A percentile compares a stretch with the other conserved stretches of the same genome.
Evolutionary conservation across 2,888 invertebrate species (phyloP).

Genomic region (Parochlus steinenii): DNA sequence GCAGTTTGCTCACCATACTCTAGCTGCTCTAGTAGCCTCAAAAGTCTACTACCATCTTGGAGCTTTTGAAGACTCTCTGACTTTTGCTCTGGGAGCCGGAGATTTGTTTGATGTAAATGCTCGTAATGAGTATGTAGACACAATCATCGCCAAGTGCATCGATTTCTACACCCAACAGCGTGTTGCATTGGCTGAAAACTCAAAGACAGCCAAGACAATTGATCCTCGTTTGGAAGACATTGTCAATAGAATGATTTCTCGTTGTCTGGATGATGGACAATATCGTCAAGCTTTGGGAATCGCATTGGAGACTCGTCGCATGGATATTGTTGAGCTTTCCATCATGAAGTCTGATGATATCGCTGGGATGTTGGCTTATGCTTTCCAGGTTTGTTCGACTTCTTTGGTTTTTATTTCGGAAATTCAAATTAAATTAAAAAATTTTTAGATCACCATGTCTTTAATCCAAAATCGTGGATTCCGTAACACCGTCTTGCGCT

Average conservation of each 20-base stretch:
- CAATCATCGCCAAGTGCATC: slow-evolving; percentile 93
- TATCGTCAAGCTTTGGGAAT: slow-evolving; percentile 91
- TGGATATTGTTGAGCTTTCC: slow-evolving; percentile 90
- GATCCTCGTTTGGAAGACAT: slow-evolving; percentile 79
- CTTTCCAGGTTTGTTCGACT: slow-evolving; percentile 94
- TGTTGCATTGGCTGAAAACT: slow-evolving; percentile 53
- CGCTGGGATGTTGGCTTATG: slow-evolving; percentile 80
- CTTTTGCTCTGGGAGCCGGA: slow-evolving; percentile 93
- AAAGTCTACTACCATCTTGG: slow-evolving; percentile 98
- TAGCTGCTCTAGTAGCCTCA: slow-evolving; percentile 93
- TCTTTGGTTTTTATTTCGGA: no score
- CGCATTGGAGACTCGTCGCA: slow-evolving; percentile 87
- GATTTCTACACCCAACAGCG: slow-evolving; percentile 89
- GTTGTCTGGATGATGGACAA: slow-evolving; percentile 88
- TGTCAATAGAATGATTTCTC: slow-evolving; percentile 93
- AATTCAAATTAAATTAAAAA: no score
- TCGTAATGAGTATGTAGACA: slow-evolving; percentile 89
- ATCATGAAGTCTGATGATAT: slow-evolving; percentile 87
- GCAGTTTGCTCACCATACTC: slow-evolving; percentile 68
- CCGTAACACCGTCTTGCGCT: slow-evolving; percentile 75
- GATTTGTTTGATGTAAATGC: slow-evolving; percentile 89
- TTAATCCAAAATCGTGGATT: slow-evolving; percentile 88
- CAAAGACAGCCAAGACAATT: slow-evolving; percentile 46
- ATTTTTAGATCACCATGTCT: slow-evolving; percentile 91
- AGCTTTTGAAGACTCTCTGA: slow-evolving; percentile 89